Evolutionary conservation across 2,888 invertebrate species (phyloP), one percentile per base, ranked within the genome.

Genomic region (Julus scandinavius): DNA sequence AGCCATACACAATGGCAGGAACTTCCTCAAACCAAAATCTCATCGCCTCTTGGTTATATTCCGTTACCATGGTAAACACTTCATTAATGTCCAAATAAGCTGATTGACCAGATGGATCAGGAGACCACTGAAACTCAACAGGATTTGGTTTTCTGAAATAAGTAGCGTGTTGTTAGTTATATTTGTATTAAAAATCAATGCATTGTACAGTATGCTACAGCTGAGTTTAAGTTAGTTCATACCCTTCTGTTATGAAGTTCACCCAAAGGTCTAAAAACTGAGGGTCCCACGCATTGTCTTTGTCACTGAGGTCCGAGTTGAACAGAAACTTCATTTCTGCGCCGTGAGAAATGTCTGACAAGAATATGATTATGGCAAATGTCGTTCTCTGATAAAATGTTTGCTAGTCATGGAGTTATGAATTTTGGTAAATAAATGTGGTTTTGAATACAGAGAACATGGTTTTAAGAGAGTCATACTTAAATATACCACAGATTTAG

Each of bases 241-340:
- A 87, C 87, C 87, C 87, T 15, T 63, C 7, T 2, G 72, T 9
- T 20, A 87, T 80, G 83, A 87, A 87, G 41, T 87, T 83, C 11
- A 45, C 38, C 87, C 87, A 87, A 38, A 87, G 49, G 15, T 20
- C 29, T 15, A 87, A 54, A 29, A 87, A 87, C 9, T 54, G 11
- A 9, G 49, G 41, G 11, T 54, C 54, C 41, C 54, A 87, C 5
- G 38, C 80, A 63, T 15, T 17, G 41, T 87, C 87, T 80, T 87
- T 72, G 15, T 49, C 54, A 29, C 50, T 63, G 15, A 63, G 38
- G 41, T 72, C 38, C 40, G 29, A 72, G 17, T 41, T 41, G 15
- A 54, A 87, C 45, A 87, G 41, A 87, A 72, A 87, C 15, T 87
- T 40, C 80, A 87, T 40, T 80, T 87, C 87, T 40, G 63, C 72